Percentiles rank a stretch among this genome's conserved stretches.
Evolutionary conservation across 2,888 invertebrate species (phyloP).

Genomic region (Cyclophora albipunctata): DNA sequence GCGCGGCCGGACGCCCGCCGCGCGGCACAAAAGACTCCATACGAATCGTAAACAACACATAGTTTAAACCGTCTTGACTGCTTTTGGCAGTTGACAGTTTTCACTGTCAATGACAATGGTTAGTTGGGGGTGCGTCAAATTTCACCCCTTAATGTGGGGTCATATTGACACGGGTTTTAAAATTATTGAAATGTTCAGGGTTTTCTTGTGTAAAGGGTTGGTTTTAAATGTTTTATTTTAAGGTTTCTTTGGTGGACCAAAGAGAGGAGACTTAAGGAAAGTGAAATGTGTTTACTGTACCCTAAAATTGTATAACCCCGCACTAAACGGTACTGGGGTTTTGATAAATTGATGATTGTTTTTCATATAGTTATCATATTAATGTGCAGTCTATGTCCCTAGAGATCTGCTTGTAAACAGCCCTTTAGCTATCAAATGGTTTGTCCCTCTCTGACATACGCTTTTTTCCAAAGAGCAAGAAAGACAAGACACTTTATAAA

Average conservation of each 20-base stretch:
- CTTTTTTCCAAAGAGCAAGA: no score
- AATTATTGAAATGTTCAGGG: slow-evolving; percentile 64
- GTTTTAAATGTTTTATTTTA: slow-evolving; percentile 28
- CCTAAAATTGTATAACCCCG: no score
- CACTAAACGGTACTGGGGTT: no score
- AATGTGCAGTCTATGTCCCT: no score
- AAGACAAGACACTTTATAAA: no score
- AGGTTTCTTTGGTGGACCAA: slow-evolving; percentile 19
- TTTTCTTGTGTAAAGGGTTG: slow-evolving; percentile 52
- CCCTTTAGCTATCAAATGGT: no score
- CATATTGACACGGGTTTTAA: slow-evolving; percentile 63
- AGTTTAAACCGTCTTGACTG: slow-evolving; percentile 72
- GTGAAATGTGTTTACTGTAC: no score
- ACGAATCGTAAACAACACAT: slow-evolving; percentile 64
- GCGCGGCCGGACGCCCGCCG: slow-evolving; percentile 27
- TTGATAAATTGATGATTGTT: no score
- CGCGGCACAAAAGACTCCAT: slow-evolving; percentile 50
- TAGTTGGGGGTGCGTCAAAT: slow-evolving; percentile 67
- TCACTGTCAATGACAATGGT: slow-evolving; percentile 67
- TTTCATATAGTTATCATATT: no score
- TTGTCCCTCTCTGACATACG: no score
- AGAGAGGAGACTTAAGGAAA: no score
- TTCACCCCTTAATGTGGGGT: slow-evolving; percentile 37
- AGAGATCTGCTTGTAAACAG: no score
- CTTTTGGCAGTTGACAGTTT: slow-evolving; percentile 75